Base-by-base conservation (phyloP, 2,113 vertebrate genomes). In the Pedionomus torquatus region DNA sequence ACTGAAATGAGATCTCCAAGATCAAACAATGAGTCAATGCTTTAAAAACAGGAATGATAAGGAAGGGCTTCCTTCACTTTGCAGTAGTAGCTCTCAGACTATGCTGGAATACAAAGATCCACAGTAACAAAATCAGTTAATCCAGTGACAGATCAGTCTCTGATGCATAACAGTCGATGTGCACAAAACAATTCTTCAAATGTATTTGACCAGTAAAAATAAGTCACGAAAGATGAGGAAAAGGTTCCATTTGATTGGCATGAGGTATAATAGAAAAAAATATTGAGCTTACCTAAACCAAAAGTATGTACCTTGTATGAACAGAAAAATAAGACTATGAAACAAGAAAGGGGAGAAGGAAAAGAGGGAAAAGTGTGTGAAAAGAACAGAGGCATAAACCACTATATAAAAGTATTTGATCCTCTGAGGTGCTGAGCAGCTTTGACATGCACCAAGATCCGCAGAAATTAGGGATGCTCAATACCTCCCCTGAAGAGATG, bases 11-110 rank as follows among this genome's bases (percentile, higher is more conserved):
- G 51, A 74, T 48, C 49, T 77, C 51, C n/a, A 70, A 65, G 57
- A 68, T 87, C 74, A 92, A 75, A 91, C 54, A 75, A 46, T 24
- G 48, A 92, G 52, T 58, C 71, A 69, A 49, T 39, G 90, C 49
- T 84, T 93, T 79, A 94, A 95, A 91, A 82, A 17, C 28, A 89
- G 51, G 25, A 39, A 43, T 60, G 83, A 87, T 69, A 87, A 89
- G 80, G 85, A 85, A 90, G 90, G 48, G 17, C 7, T 81, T 61
- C 43, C 57, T 84, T 71, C 57, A 66, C 68, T 83, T 86, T 88
- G 85, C 76, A 79, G 82, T 15, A 52, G 63, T 48, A 66, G 51
- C 63, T 81, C 65, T 58, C 64, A 49, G 39, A 79, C 78, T 49
- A 82, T 41, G 63, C 64, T 83, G 43, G 69, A 93, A 88, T 66